Evolutionary conservation across 53 echinoderm and acorn worm species (phyloP).

Genomic region (Mesocentrotus franciscanus): DNA sequence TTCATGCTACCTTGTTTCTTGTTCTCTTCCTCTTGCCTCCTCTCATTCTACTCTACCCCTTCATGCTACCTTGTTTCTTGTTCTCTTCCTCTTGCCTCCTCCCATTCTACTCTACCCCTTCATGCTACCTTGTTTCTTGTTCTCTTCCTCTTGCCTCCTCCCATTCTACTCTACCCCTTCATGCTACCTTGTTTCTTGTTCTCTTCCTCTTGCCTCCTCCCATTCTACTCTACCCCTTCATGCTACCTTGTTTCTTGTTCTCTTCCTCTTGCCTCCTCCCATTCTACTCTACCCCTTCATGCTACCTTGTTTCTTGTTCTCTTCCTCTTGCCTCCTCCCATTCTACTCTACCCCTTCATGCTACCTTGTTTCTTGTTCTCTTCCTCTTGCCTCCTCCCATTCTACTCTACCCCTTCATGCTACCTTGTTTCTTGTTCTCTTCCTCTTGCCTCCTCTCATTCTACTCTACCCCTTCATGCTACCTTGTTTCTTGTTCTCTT

Average conservation of each 20-base stretch:
- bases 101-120: neutral
- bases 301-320: slow-evolving; percentile 16
- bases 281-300: neutral
- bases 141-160: slow-evolving; percentile 3
- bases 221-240: neutral
- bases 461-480: neutral
- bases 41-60: neutral
- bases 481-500: slow-evolving; percentile 20
- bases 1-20: neutral
- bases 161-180: neutral
- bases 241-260: slow-evolving; percentile 4
- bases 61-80: neutral
- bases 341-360: neutral
- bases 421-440: slow-evolving; percentile 20
- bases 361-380: slow-evolving; percentile 25
- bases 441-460: slow-evolving; percentile 9
- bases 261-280: slow-evolving; percentile 19
- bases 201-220: slow-evolving; percentile 8
- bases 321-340: slow-evolving; percentile 16
- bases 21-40: slow-evolving; percentile 3
- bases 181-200: slow-evolving; percentile 11
- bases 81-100: slow-evolving; percentile 1
- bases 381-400: slow-evolving; percentile 13
- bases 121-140: slow-evolving; percentile 9
- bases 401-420: neutral